phyloP scores from a whole-genome alignment of 2,113 vertebrate species.

The Nerophis lumbriciformis region DNA sequence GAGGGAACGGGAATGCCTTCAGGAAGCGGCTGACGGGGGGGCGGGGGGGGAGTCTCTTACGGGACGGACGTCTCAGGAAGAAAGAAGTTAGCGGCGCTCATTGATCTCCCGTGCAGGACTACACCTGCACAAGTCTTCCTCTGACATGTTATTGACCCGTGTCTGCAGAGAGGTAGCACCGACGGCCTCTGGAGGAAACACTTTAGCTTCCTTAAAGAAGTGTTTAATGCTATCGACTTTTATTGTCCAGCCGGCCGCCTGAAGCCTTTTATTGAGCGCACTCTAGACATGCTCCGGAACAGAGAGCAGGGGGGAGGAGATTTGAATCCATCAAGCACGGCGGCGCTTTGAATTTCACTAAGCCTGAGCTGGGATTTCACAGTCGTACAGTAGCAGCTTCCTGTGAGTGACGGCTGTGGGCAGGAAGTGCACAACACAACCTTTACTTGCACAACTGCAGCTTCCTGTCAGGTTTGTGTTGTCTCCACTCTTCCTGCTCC shows the following conservation, averaged over 20 bases:
- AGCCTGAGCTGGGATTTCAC: conserved; percentile 24
- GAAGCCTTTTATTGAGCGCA: conserved; percentile 73
- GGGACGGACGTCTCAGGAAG: conserved; percentile 46
- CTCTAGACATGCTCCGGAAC: conserved; percentile 65
- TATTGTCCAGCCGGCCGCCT: conserved; percentile 67
- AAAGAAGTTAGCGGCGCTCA: conserved; percentile 59
- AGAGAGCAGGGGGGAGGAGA: conserved; percentile 51
- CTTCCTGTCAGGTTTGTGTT: conserved; percentile 48
- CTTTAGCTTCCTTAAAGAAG: conserved; percentile 65
- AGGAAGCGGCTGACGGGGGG: conserved; percentile 59
- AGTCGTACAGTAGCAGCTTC: conserved; percentile 41
- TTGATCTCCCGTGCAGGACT: conserved; percentile 52
- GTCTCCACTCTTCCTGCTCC: conserved; percentile 15
- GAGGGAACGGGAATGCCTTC: conserved; percentile 73
- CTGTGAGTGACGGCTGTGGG: conserved; percentile 9
- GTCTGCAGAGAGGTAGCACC: conserved; percentile 62
- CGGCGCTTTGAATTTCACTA: conserved; percentile 53
- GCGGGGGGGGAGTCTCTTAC: conserved; percentile 27
- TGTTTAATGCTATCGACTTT: conserved; percentile 78
- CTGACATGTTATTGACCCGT: conserved; percentile 70
- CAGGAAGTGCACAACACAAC: too few species aligned
- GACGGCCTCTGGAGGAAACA: conserved; percentile 65
- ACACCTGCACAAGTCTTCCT: conserved; percentile 42
- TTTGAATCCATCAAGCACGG: conserved; percentile 49
- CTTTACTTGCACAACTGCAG: too few species aligned